Base-by-base conservation (phyloP, 2,113 vertebrate species). In the Montifringilla adamsi region DNA sequence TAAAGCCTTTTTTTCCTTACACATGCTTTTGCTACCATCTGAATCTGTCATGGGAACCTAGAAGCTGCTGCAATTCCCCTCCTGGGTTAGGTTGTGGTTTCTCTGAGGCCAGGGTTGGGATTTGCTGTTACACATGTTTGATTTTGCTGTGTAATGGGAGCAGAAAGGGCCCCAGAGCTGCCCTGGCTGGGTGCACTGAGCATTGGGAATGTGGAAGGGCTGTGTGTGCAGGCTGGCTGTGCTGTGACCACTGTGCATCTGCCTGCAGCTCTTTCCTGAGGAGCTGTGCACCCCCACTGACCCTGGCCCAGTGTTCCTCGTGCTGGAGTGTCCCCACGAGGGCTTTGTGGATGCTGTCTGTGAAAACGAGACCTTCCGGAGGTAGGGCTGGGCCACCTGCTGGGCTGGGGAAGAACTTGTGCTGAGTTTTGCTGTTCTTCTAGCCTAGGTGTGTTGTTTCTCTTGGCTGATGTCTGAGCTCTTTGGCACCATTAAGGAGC, bases 321-420 rank as follows among this genome's bases (percentile, higher is more conserved):
- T 99, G 16, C 90, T 99, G 6, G 99, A 99, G 77, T 99, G 99
- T 97, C 99, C 99, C 2, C 98, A 99, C 0, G 91, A 98, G 80
- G 98, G 98, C 37, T 99, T 99, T 62, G 88, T 99, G 37, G 90
- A 98, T 18, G 97, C 98, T 0, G 24, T 99, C 75, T 98, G 98
- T 95, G 96, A 97, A 33, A 98, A 98, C 0, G 93, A 90, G 46
- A 82, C 94, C 22, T 97, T 98, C 64, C 79, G 2, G 85, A 97
- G 98, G 98, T 98, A 96, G 68, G 64, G 30, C 44, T 1, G 19
- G 31, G 11, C 1, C 22, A 10, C 26, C 14, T 64, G 58, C 6
- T 12, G 15, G 2, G 2, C 13, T 41, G 62, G 66, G 82, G 58
- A 13, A 17, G 58, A 52, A 13, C 10, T 47, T 14, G 17, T 56